Evolutionary conservation across 2,888 invertebrate species (phyloP), one percentile per base, ranked within the genome.

Genomic region (Choreutis nemorana): DNA sequence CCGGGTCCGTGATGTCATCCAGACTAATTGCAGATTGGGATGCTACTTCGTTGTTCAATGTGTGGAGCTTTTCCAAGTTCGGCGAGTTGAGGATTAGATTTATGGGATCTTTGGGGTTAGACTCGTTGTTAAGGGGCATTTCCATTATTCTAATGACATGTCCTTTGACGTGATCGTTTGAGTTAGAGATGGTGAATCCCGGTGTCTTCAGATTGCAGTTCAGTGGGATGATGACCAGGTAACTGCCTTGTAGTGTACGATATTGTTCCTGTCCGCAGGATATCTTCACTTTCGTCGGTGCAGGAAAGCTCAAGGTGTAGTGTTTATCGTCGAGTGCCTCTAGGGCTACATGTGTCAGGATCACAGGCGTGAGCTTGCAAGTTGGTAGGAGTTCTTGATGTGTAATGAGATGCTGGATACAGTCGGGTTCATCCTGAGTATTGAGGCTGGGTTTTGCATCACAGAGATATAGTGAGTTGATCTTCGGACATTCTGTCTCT

Each of bases 311-410:
- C 9, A 40, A 23, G 8, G 31, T 28, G 25, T 40, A 44, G 29
- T 34, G 39, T 26, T 35, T 34, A 5, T 42, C 43, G 14, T 45
- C 43, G 0, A 45, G 34, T 35, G 36, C 14, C 28, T 43, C 42
- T 5, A 39, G 13, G 1, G 37, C 41, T 29, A 28, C 31, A n/a
- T 16, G 33, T 8, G 14, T 15, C 5, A 41, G 9, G 1, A 16
- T 14, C 5, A 42, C 37, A 36, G 36, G 40, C 36, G 36, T 42
- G 35, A 32, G 33, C 23, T 31, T 36, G 34, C 36, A 41, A 6
- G 28, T 26, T 10, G 26, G 8, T 4, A 39, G 4, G 4, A 35
- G 13, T 28, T 30, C 20, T 22, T 45, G 43, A 1, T 30, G 26
- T 5, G 25, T 28, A 21, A 45, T 42, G 2, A 41, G 33, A 2